Conservation (phyloP, 2,797 vertebrate genomes). For the Pangasius sanitwongsei region DNA sequence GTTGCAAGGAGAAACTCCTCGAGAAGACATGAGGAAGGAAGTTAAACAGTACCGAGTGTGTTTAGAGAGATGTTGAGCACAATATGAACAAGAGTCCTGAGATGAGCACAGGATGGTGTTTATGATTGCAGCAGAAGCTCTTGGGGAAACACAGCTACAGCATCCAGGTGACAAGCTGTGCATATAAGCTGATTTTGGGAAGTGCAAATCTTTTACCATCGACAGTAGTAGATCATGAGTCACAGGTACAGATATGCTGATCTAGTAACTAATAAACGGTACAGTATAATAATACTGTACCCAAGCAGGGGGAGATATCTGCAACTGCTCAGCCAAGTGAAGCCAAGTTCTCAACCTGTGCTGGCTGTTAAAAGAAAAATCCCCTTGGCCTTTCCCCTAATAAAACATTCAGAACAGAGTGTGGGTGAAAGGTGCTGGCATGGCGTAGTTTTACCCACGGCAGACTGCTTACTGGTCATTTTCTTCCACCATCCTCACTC, state of each 20-base stretch:
- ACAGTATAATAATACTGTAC: not conserved
- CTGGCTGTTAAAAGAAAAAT: not conserved
- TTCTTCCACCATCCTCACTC: not conserved
- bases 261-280: not conserved
- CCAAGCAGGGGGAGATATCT: not conserved
- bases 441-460: not conserved
- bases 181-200: not conserved
- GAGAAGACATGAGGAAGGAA: not conserved
- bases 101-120: not conserved
- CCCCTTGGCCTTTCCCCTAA: slow-evolving; percentile 13
- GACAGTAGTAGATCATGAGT: not conserved
- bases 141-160: not conserved
- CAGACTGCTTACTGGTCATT: not conserved
- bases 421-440: slow-evolving; percentile 12
- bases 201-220: not conserved
- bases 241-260: not conserved
- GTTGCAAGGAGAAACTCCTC: not conserved
- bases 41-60: not conserved
- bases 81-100: not conserved
- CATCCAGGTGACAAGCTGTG: too few species aligned
- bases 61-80: too few species aligned
- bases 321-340: not conserved
- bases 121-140: not conserved
- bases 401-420: not conserved
- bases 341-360: not conserved